Evolutionary conservation across 2,113 vertebrate species (phyloP).

Genomic region (Petrocephalus zakoni): DNA sequence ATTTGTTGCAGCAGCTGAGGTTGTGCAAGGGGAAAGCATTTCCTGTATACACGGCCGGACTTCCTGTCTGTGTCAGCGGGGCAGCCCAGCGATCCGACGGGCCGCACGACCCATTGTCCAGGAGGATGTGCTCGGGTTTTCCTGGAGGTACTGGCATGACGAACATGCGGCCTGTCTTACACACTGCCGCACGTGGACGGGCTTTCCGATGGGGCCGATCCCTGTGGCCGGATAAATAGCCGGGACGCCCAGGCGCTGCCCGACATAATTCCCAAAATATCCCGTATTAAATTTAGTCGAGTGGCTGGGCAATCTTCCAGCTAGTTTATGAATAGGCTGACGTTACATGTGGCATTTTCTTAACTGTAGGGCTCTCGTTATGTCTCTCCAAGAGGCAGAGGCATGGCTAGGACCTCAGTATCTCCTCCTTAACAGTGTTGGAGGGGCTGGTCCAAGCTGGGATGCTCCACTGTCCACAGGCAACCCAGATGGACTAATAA

Average conservation of each 20-base stretch:
- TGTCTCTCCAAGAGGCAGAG: conserved; percentile 53
- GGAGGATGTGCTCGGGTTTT: conserved; percentile 52
- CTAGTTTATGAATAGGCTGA: neutral
- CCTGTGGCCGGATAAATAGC: conserved; percentile 67
- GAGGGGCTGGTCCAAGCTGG: conserved; percentile 36
- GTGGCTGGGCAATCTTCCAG: neutral
- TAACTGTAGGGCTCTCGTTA: conserved; percentile 32
- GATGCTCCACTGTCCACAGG: conserved; percentile 41
- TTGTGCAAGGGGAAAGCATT: neutral
- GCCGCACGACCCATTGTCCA: conserved; percentile 55
- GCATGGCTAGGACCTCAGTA: conserved; percentile 60
- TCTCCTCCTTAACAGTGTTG: conserved; percentile 36
- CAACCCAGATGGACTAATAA: conserved; percentile 44
- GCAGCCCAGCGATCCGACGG: neutral
- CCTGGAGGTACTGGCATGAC: conserved; percentile 57
- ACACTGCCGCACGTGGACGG: conserved; percentile 60
- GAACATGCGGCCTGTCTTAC: conserved; percentile 57
- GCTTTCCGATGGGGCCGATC: conserved; percentile 51
- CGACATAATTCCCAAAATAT: conserved; percentile 64
- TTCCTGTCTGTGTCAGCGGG: neutral
- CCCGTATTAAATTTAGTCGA: conserved; percentile 50
- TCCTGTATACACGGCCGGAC: neutral
- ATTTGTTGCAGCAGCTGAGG: neutral
- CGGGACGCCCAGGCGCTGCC: conserved; percentile 55
- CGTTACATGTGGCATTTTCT: neutral